Evolutionary conservation across 2,113 vertebrate species (phyloP).

Genomic region (Coturnix japonica): DNA sequence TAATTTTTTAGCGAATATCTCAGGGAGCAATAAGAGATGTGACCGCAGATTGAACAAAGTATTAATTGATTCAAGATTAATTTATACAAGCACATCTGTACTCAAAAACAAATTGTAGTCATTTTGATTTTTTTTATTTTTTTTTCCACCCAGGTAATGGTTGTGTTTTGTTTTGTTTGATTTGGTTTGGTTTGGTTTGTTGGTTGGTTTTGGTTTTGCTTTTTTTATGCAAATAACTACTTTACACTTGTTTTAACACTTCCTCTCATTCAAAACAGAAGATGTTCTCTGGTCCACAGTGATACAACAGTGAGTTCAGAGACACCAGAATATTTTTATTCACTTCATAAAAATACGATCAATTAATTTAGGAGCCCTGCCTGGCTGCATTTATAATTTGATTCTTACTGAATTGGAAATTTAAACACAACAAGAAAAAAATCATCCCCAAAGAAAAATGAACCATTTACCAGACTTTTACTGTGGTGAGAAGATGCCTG

Average conservation of each 20-base stretch:
- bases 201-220: background rate
- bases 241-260: background rate
- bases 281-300: background rate
- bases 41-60: background rate
- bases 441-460: accelerated
- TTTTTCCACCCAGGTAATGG: background rate
- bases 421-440: background rate
- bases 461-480: background rate
- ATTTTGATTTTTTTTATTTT: background rate
- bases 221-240: background rate
- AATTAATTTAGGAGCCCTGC: background rate
- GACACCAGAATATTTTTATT: background rate
- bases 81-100: background rate
- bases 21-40: background rate
- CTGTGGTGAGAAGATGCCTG: background rate
- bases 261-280: background rate
- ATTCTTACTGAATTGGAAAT: background rate
- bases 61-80: background rate
- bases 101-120: background rate
- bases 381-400: background rate
- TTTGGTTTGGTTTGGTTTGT: no score
- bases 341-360: background rate
- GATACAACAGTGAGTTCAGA: background rate
- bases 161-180: background rate
- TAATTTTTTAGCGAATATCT: background rate